Evolutionary conservation across 2,888 invertebrate genomes (phyloP).

Genomic region (Metellina segmentata): DNA sequence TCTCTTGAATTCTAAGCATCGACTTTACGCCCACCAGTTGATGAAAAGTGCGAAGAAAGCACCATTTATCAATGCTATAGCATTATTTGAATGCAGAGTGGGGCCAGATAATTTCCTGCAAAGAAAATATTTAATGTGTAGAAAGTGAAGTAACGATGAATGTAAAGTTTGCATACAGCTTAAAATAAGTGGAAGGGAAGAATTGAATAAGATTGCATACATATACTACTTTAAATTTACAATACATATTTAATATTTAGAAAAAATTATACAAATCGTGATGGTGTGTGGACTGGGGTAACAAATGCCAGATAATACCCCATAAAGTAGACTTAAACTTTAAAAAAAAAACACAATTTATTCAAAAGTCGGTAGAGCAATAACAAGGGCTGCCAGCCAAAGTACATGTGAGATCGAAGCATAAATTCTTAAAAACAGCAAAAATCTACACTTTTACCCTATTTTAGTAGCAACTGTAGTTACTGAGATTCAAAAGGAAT

Average conservation of each 20-base stretch:
- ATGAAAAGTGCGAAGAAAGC: slow-evolving; percentile 57
- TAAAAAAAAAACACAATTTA: no score
- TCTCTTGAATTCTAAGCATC: background rate
- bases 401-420: no score
- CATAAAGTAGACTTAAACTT: no score
- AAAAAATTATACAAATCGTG: background rate
- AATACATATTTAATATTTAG: background rate
- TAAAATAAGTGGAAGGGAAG: no score
- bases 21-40: slow-evolving; percentile 44
- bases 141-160: background rate
- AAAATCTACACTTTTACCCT: no score
- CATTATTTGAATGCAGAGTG: slow-evolving; percentile 54
- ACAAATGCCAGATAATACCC: no score
- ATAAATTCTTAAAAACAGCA: no score
- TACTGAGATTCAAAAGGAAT: no score
- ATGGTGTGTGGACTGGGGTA: background rate
- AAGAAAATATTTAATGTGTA: background rate
- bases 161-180: background rate
- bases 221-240: background rate
- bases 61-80: slow-evolving; percentile 52
- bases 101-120: slow-evolving; percentile 38
- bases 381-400: no score
- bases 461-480: no score
- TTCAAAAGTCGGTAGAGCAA: no score
- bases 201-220: background rate